phyloP scores from a whole-genome alignment of 2,797 vertebrate genomes.

The Clamator glandarius region DNA sequence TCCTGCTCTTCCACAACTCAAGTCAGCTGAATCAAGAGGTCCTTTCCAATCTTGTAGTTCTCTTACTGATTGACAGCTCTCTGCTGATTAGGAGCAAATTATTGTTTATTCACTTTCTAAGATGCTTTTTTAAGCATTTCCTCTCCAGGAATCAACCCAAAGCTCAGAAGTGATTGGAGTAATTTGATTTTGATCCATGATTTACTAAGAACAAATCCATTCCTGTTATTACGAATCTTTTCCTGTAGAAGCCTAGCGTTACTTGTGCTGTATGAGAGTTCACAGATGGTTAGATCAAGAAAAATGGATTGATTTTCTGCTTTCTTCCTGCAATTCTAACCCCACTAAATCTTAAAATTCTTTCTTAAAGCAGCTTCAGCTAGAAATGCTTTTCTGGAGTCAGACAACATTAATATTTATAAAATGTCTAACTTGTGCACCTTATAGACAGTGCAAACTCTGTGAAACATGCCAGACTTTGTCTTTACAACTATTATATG shows the following conservation, averaged over 20 bases:
- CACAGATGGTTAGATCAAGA: constrained; percentile 3
- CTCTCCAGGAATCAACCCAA: not conserved
- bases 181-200: not conserved
- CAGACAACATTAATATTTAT: constrained; percentile 27
- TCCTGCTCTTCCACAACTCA: not conserved
- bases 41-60: not conserved
- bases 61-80: not conserved
- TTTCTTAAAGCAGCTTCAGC: not conserved
- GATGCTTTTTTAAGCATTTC: not conserved
- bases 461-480: not conserved
- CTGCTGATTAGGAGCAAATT: constrained; percentile 33
- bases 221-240: constrained; percentile 10
- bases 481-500: not conserved
- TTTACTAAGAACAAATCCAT: constrained; percentile 22
- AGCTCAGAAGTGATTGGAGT: constrained; percentile 2
- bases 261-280: not conserved
- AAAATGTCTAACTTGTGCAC: not conserved
- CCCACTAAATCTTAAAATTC: not conserved
- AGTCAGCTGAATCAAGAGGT: not conserved
- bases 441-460: not conserved
- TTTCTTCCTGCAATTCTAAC: not conserved
- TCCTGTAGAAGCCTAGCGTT: not conserved
- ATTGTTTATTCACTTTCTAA: constrained; percentile 1
- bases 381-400: not conserved
- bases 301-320: not conserved